Base-by-base conservation (phyloP, 2,113 vertebrate species). In the Alethe diademata region DNA sequence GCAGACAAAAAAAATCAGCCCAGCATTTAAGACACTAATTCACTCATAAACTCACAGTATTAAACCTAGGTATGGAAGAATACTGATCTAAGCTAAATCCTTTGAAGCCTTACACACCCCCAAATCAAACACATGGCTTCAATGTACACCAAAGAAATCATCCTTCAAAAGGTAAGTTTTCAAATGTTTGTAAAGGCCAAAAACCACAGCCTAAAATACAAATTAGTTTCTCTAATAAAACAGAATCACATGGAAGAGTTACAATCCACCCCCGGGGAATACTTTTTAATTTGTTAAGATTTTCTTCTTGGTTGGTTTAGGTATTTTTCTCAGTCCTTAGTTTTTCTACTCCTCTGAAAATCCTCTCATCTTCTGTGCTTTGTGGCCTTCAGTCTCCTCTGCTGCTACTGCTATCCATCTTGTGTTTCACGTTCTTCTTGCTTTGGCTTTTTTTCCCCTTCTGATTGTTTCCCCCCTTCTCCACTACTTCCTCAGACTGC, bases 11-110 rank as follows among this genome's bases (percentile, higher is more conserved):
- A 79, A 82, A 28, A n/a, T 5, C 12, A 48, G 97, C 38, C 78
- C 28, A 82, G 38, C 23, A 83, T 78, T 97, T 97, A 92, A 88
- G 90, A 96, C 47, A 87, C 54, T 85, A 91, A 86, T 86, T 93
- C 48, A 92, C 19, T 71, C 48, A 80, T 57, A 71, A 86, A 79
- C 72, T 92, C 86, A 78, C 26, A 95, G 80, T 29, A 78, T 28
- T 75, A 93, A 96, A 94, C 42, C 47, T 61, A 92, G 35, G 64
- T 84, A 74, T 26, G 81, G 42, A 96, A 84, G 31, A 94, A 92
- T 45, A 91, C 5, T 72, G 11, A 40, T 62, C 79, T 54, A 50
- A 88, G 33, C 75, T 73, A 74, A 83, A 74, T 40, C 47, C 22
- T 35, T 38, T 40, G 38, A 83, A 54, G 15, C 16, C 10, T 75